Evolutionary conservation across 2,888 invertebrate species (phyloP).

Genomic region (Ellobium chinense): DNA sequence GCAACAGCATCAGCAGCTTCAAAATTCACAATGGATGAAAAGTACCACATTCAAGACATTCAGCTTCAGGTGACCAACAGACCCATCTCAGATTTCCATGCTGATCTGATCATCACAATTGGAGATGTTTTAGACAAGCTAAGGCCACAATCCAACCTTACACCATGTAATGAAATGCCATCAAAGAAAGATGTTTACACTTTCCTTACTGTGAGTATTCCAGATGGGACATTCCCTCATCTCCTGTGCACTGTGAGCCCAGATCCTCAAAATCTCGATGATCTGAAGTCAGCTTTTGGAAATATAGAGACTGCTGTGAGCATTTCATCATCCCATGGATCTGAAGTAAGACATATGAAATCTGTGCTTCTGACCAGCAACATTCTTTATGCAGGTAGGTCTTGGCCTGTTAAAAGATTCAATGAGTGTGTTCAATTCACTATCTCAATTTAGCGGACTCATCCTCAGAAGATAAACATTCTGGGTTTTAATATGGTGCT

Average conservation of each 20-base stretch:
- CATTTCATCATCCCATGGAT: background rate
- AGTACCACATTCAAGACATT: background rate
- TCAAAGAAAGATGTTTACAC: background rate
- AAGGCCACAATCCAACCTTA: background rate
- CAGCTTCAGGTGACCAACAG: background rate
- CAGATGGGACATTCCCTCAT: background rate
- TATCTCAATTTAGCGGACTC: no score
- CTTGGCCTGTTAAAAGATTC: no score
- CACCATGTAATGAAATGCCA: background rate
- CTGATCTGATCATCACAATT: slow-evolving; percentile 13
- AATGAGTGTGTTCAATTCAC: no score
- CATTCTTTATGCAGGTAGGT: slow-evolving; percentile 14
- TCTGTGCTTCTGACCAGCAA: background rate
- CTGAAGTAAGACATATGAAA: background rate
- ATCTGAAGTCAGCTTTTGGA: background rate
- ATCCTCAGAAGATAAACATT: no score
- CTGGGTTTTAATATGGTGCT: no score
- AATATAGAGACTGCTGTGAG: background rate
- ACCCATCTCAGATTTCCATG: background rate
- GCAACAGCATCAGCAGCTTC: no score
- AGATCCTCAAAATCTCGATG: background rate
- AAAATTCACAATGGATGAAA: background rate
- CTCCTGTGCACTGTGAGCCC: background rate
- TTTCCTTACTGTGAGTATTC: background rate
- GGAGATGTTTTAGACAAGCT: slow-evolving; percentile 26